A percentile compares a stretch with the other conserved stretches of the same genome.
Conservation (phyloP, 1,140 invertebrate species). For the Lucilia cuprina region DNA sequence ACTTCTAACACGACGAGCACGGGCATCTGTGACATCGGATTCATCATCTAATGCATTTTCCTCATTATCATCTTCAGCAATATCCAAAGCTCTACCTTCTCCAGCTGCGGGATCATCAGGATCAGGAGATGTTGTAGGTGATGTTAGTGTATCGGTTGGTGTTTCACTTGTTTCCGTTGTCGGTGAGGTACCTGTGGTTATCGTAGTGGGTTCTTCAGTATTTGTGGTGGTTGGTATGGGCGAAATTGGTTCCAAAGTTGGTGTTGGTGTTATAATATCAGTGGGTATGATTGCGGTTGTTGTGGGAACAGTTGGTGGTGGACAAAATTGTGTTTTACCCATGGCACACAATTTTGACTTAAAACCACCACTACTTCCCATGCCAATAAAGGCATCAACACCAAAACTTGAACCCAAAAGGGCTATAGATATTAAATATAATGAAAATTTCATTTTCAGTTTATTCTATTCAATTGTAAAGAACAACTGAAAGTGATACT, state of each 20-base stretch:
- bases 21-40: not conserved
- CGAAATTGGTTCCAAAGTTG: not conserved
- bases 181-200: not conserved
- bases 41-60: not conserved
- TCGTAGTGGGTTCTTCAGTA: not conserved
- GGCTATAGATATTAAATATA: not conserved
- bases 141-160: not conserved
- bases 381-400: not conserved
- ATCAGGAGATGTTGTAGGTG: not conserved
- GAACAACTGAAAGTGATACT: not conserved
- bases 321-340: not conserved
- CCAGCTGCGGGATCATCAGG: too few relatives aligned
- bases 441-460: not conserved
- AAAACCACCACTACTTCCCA: not conserved
- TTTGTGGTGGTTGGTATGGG: not conserved
- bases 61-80: not conserved
- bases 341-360: not conserved
- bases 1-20: not conserved
- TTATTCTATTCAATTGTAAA: not conserved
- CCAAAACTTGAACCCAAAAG: not conserved
- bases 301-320: not conserved
- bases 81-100: not conserved
- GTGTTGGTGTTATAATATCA: not conserved
- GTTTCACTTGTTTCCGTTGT: not conserved
- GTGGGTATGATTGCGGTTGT: not conserved